Evolutionary conservation across 2,888 invertebrate genomes (phyloP), one percentile per base, ranked within the genome.

Genomic region (Tanytarsus gracilentus): DNA sequence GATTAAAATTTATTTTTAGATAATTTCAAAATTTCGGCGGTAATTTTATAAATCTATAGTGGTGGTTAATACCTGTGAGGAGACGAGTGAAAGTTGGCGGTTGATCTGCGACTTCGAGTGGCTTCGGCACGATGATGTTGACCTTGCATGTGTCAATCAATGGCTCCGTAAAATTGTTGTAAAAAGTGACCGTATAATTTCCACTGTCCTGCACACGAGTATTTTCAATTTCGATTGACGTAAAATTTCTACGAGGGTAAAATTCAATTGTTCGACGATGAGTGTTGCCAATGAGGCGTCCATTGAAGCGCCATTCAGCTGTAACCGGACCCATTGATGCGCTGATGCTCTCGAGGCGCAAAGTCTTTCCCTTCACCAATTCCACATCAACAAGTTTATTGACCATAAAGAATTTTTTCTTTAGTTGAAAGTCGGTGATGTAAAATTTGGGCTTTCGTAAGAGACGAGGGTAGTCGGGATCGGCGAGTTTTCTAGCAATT

Each of bases 11-110:
- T 11, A 33, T 11, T 5, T n/a, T n/a, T n/a, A n/a, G n/a, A n/a
- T n/a, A n/a, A n/a, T n/a, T n/a, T 30, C 30, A 30, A 9, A 30
- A 30, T 30, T n/a, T n/a, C n/a, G n/a, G n/a, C n/a, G n/a, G 5
- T 29, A 36, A 9, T 53, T 40, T 55, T 25, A 55, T 25, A 23
- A 58, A 21, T n/a, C 26, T 25, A 44, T 30, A 48, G 29, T 30
- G 18, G n/a, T n/a, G 18, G 33, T 58, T 58, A 29, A 58, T 58
- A 58, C 58, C 58, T 58, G 58, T 58, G 30, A 58, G 29, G 2
- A 58, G 29, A 48, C 58, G 44, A 11, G 58, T 58, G 8, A 58
- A 58, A 14, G 58, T 58, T n/a, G 58, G 58, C 5, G 48, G 29
- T 18, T 58, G 44, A 14, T 58, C 58, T 16, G 48, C 30, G 4